phyloP scores from a whole-genome alignment of 2,113 vertebrate genomes.

The Tachysurus vachellii region DNA sequence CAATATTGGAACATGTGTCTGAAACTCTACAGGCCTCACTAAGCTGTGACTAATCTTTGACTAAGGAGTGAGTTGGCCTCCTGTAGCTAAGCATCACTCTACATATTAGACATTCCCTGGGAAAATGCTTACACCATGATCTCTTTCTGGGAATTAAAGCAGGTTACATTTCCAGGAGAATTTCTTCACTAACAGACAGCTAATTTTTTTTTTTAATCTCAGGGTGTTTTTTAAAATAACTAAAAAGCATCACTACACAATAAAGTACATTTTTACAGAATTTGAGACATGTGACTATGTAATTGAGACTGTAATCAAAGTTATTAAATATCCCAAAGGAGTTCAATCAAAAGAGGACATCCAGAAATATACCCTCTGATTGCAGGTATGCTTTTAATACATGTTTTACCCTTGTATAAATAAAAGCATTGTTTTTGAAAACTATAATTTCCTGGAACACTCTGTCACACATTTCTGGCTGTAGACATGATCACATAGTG shows the following conservation, averaged over 20 bases:
- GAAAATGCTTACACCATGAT: slow-evolving; percentile 16
- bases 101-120: slow-evolving; percentile 13
- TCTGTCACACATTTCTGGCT: not conserved
- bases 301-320: not conserved
- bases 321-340: not conserved
- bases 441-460: not conserved
- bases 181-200: slow-evolving; percentile 5
- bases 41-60: slow-evolving; percentile 38
- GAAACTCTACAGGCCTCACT: slow-evolving; percentile 13
- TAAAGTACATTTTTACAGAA: not conserved
- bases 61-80: slow-evolving; percentile 2
- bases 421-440: slow-evolving; percentile 14
- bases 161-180: slow-evolving; percentile 32
- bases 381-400: not conserved
- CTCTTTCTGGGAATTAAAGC: slow-evolving; percentile 41
- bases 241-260: not conserved
- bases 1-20: slow-evolving; percentile 1
- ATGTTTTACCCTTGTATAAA: not conserved
- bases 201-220: not conserved
- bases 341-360: not conserved
- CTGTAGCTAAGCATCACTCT: slow-evolving; percentile 16
- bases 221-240: not conserved
- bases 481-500: not conserved
- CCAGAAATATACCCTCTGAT: not conserved
- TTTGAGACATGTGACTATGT: not conserved